A percentile compares a stretch with the other conserved stretches of the same genome.
Evolutionary conservation across 2,888 invertebrate species (phyloP).

Genomic region (Pseudolycoriella hygida): DNA sequence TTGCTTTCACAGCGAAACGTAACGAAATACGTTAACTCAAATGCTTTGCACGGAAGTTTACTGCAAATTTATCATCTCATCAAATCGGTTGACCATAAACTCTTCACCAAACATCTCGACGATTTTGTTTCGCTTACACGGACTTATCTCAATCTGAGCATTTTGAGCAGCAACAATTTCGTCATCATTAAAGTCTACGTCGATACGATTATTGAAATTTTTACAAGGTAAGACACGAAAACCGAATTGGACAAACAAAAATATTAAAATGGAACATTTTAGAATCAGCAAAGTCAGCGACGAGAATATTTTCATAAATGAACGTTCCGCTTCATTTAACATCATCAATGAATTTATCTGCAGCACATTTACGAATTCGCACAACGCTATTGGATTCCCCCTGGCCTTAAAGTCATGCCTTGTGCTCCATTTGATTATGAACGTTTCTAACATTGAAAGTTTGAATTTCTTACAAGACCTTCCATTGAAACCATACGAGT

Average conservation of each 20-base stretch:
- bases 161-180: not conserved
- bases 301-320: no score
- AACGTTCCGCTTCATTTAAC: no score
- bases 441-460: no score
- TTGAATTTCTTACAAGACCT: no score
- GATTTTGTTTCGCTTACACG: not conserved
- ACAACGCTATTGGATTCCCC: no score
- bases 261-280: no score
- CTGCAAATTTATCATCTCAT: constrained; percentile 6
- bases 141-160: not conserved
- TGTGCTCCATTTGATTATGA: no score
- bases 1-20: not conserved
- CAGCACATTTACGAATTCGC: no score
- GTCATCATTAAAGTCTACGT: constrained; percentile 1
- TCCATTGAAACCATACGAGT: no score
- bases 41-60: constrained; percentile 7
- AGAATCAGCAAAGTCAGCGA: not conserved
- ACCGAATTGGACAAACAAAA: no score
- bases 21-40: not conserved
- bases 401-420: no score
- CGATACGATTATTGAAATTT: constrained; percentile 5
- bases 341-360: no score
- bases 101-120: not conserved
- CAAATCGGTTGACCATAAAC: not conserved
- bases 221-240: not conserved